Percentiles rank a stretch among this genome's conserved stretches.
Conservation (phyloP, 2,888 invertebrate genomes). For the Steinernema hermaphroditum region DNA sequence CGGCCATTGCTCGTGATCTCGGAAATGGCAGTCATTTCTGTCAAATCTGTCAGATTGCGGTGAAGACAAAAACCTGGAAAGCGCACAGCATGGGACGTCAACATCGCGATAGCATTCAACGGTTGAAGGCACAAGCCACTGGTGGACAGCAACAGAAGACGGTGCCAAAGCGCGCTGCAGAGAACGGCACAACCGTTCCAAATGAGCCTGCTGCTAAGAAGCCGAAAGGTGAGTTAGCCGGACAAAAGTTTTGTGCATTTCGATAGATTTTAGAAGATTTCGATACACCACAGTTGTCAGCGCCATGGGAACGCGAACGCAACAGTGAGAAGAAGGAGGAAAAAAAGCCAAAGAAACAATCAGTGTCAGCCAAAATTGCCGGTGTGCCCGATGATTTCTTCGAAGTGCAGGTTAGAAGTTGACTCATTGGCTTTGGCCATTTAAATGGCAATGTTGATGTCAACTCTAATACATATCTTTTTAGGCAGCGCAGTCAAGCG, state of each 20-base stretch:
- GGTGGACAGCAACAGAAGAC: background rate
- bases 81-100: conserved; percentile 5
- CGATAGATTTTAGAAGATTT: background rate
- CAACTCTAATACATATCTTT: background rate
- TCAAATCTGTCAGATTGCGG: background rate
- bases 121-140: background rate
- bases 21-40: conserved; percentile 18
- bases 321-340: background rate
- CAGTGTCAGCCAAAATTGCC: background rate
- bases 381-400: conserved; percentile 15
- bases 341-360: background rate
- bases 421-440: no score
- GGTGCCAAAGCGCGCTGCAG: background rate
- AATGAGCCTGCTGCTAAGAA: conserved; percentile 3
- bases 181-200: background rate
- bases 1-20: conserved; percentile 21
- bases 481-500: background rate
- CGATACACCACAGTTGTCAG: background rate
- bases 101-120: conserved; percentile 18
- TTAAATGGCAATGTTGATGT: no score
- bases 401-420: background rate
- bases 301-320: conserved; percentile 1
- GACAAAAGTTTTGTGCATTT: background rate
- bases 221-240: background rate
- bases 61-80: conserved; percentile 14